Evolutionary conservation across 2,888 invertebrate genomes (phyloP), one percentile per base, ranked within the genome.

Genomic region (Eristalinus sepulchralis): DNA sequence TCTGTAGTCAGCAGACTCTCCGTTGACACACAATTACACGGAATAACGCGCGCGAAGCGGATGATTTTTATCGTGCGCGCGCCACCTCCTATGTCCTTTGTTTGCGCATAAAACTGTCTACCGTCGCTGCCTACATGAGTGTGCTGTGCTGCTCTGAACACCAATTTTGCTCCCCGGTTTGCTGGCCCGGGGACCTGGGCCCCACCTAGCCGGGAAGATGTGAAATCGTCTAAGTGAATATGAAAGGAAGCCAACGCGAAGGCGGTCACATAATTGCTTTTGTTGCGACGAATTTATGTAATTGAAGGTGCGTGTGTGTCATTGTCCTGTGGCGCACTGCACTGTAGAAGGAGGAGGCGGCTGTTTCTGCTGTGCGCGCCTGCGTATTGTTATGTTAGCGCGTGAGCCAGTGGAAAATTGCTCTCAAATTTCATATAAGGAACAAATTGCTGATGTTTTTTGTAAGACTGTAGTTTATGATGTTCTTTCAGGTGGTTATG

Each of bases 271-370:
- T 68, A 68, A 68, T 68, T 68, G 68, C 68, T 68, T 68, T 68
- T 68, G 68, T 68, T 68, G 33, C 39, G 27, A 47, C 24, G 55
- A 68, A 68, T 68, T 68, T 68, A 68, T 68, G 68, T 53, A 68
- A 68, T 68, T 68, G 68, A 22, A 66, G 66, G 17, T 66, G 36
- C 66, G 36, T 36, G 66, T 39, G 39, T 66, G 60, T 47, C 47
- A 47, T 47, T 47, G 47, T 60, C 31, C 27, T 27, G 27, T 27
- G 27, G 27, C 59, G 24, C 27, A 27, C 2, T 27, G 27, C n/a
- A n/a, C 27, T 27, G 27, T 5, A 13, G 24, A n/a, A 39, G 47
- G 17, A 17, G 27, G n/a, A 17, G 31, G 27, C 27, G 39, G 11
- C 27, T 59, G 27, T 27, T n/a, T n/a, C 2, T 27, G 5, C 27